phyloP scores from a whole-genome alignment of 2,888 invertebrate genomes.

The Liopterus haemorrhoidalis region DNA sequence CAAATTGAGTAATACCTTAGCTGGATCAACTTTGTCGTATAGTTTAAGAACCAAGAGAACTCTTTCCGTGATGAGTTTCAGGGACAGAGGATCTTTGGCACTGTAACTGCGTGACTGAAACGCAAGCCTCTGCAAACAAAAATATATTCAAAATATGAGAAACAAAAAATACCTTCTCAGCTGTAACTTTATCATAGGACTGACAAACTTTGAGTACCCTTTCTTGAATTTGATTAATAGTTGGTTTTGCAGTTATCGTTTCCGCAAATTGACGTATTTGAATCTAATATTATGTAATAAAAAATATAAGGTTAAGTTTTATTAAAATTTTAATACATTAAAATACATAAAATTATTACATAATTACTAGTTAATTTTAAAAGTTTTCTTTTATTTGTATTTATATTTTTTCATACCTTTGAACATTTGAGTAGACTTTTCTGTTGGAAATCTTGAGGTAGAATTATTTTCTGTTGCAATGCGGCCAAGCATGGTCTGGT shows the following conservation, averaged over 20 bases:
- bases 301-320: conserved; percentile 29
- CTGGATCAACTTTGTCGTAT: conserved; percentile 93
- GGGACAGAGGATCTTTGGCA: conserved; percentile 67
- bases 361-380: neutral
- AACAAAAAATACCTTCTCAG: conserved; percentile 65
- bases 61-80: conserved; percentile 79
- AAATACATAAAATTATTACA: neutral
- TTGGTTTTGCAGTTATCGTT: conserved; percentile 48
- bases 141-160: conserved; percentile 28
- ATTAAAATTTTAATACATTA: no score
- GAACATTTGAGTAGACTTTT: no score
- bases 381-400: neutral
- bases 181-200: conserved; percentile 83
- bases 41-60: conserved; percentile 92
- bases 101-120: conserved; percentile 68
- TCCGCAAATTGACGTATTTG: conserved; percentile 40
- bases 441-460: conserved; percentile 5
- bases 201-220: conserved; percentile 83
- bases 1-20: conserved; percentile 89
- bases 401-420: neutral
- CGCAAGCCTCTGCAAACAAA: conserved; percentile 56
- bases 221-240: conserved; percentile 63
- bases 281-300: conserved; percentile 29
- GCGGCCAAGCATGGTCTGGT: conserved; percentile 31
- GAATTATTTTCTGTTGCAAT: conserved; percentile 25